A percentile compares a stretch with the other conserved stretches of the same genome.
These are phyloP conservation scores for Megathymus violae DNA, from an alignment of 1,140 invertebrate species.

Conservation along the genomic window DNA sequence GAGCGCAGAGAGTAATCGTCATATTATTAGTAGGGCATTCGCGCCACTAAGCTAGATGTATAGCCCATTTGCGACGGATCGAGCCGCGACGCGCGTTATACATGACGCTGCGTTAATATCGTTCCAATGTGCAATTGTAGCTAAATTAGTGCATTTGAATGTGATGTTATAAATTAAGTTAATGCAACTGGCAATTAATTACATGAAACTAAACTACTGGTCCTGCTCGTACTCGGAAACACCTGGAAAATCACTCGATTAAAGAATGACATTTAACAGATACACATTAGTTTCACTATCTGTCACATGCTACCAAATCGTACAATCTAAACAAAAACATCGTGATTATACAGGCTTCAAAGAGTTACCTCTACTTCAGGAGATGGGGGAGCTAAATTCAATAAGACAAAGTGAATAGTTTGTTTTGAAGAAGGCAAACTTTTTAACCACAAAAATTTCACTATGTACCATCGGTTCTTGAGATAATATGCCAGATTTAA, in stretches of 20 bases:
- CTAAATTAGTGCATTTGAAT: slow-evolving; percentile 60
- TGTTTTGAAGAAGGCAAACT: no score
- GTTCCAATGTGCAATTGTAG: slow-evolving; percentile 57
- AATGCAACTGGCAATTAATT: slow-evolving; percentile 5
- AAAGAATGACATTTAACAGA: slow-evolving; percentile 1
- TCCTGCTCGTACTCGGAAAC: not conserved
- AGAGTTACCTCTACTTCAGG: no score
- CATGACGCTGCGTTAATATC: slow-evolving; percentile 66
- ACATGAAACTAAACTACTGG: not conserved
- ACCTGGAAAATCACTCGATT: not conserved
- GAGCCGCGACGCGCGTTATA: slow-evolving; percentile 64
- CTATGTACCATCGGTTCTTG: no score
- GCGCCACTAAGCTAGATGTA: slow-evolving; percentile 75
- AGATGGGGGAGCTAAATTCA: no score
- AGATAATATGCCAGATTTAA: no score
- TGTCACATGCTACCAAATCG: no score
- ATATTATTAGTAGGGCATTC: slow-evolving; percentile 71
- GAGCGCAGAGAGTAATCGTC: no score
- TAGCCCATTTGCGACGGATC: slow-evolving; percentile 72
- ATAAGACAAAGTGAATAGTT: no score
- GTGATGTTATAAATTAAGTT: slow-evolving; percentile 32
- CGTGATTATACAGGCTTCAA: no score
- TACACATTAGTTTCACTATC: no score
- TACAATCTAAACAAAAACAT: no score
- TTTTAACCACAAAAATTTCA: no score